Base-by-base conservation (phyloP, 1,140 invertebrate genomes). In the Eciton burchellii region DNA sequence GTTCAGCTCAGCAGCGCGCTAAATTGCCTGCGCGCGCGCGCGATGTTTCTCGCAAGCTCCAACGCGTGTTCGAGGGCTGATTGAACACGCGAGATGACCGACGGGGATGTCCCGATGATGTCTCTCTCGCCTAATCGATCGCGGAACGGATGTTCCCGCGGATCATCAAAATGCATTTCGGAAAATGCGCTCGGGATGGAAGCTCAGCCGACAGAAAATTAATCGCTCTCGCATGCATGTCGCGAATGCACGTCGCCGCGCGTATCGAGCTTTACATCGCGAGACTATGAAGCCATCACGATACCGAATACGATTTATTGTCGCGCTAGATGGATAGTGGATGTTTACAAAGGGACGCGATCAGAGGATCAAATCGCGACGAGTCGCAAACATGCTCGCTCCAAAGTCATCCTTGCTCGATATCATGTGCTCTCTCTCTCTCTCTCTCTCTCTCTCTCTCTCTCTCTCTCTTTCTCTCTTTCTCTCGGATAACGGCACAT, bases 161-260 rank as follows among this genome's bases (percentile, higher is more conserved):
- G 43, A 68, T 68, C 35, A 45, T 79, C 35, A 57, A 45, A 70
- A 56, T 45, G 63, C 49, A 79, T 79, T 77, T 79, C n/a, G 63
- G 66, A 49, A 45, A 79, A 70, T 21, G 8, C 16, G n/a, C 9
- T 43, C 29, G 24, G 9, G 35, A 29, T 43, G 29, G 21, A 68
- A 8, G 52, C 11, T 43, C 59, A 57, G 56, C 41, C 35, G 21
- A 21, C 19, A 68, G 49, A 79, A 57, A 79, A 79, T 68, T 68
- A 66, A 79, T 79, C 62, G 62, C 68, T 19, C 63, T 79, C 74
- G 74, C 62, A 63, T 79, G 74, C 35, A 56, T n/a, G n/a, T n/a
- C n/a, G n/a, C n/a, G n/a, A n/a, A n/a, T 47, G 29, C 63, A 14
- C 45, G 11, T 12, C 5, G 43, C 4, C 65, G 24, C 45, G 63